phyloP scores from a whole-genome alignment of 2,888 invertebrate genomes.

The Sipha maydis region DNA sequence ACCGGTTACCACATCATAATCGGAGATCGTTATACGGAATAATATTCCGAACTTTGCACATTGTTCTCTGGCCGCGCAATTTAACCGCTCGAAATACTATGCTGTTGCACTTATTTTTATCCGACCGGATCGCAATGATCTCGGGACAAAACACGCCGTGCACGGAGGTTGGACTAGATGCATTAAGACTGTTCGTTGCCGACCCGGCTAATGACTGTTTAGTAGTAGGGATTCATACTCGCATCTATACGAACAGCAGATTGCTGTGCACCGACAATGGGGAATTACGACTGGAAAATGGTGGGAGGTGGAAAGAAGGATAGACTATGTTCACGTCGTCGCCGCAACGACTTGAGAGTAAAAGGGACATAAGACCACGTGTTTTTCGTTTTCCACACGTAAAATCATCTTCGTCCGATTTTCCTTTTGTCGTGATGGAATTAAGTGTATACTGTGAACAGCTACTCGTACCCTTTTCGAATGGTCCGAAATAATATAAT shows the following conservation, averaged over 20 bases:
- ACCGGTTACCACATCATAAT: conserved; percentile 5
- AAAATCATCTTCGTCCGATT: not conserved
- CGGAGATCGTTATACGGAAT: not conserved
- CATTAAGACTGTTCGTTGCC: conserved; percentile 21
- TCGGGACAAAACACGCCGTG: not conserved
- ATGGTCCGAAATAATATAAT: too few species aligned
- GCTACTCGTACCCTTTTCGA: too few species aligned
- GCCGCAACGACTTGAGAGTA: too few species aligned
- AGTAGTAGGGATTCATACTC: conserved; percentile 7
- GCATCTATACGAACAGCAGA: not conserved
- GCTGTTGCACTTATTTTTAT: not conserved
- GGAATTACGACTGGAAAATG: not conserved
- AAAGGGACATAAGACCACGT: not conserved
- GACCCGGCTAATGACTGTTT: conserved; percentile 50
- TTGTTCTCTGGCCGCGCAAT: not conserved
- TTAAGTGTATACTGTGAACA: not conserved
- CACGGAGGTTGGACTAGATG: not conserved
- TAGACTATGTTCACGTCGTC: too few species aligned
- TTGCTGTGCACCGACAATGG: not conserved
- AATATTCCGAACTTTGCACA: conserved; percentile 38
- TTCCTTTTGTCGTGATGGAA: not conserved
- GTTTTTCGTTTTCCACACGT: not conserved
- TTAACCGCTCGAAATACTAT: not conserved
- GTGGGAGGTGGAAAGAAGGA: not conserved
- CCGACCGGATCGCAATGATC: not conserved